Percentiles rank a stretch among this genome's conserved stretches.
phyloP scores from a whole-genome alignment of 2,113 vertebrate species.

The Uria lomvia region DNA sequence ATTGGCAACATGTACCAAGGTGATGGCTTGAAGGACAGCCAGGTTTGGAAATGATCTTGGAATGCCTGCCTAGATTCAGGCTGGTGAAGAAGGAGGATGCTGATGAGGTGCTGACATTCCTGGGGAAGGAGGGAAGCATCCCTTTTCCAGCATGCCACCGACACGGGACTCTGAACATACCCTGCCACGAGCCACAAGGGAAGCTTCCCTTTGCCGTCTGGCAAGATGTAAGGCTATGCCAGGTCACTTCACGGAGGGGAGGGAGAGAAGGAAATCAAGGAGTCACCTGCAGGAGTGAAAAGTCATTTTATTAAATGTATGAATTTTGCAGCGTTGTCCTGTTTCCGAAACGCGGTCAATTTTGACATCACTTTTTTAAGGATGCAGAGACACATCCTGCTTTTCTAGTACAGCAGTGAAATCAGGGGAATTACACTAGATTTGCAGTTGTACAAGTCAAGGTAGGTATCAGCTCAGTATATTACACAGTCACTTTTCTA shows the following conservation, averaged over 20 bases:
- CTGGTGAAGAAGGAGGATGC: not conserved
- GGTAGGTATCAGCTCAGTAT: not conserved
- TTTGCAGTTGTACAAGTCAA: not conserved
- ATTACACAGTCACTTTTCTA: not conserved
- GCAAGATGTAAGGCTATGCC: not conserved
- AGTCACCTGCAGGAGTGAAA: not conserved
- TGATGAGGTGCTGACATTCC: not conserved
- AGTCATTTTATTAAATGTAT: not conserved
- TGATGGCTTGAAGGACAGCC: slow-evolving; percentile 42
- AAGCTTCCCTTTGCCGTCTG: not conserved
- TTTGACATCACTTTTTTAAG: not conserved
- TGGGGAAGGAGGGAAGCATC: not conserved
- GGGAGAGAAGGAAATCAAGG: not conserved
- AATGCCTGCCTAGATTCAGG: not conserved
- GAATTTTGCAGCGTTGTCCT: not conserved
- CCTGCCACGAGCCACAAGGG: not conserved
- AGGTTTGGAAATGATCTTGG: not conserved
- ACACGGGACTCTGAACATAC: not conserved
- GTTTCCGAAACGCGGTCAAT: not conserved
- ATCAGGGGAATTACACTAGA: not conserved
- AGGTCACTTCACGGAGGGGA: slow-evolving; percentile 28
- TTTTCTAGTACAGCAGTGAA: not conserved
- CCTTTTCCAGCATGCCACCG: not conserved
- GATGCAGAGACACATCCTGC: not conserved
- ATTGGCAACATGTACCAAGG: not conserved